Base-by-base conservation (phyloP, 2,888 invertebrate genomes). In the Melieria picta region DNA sequence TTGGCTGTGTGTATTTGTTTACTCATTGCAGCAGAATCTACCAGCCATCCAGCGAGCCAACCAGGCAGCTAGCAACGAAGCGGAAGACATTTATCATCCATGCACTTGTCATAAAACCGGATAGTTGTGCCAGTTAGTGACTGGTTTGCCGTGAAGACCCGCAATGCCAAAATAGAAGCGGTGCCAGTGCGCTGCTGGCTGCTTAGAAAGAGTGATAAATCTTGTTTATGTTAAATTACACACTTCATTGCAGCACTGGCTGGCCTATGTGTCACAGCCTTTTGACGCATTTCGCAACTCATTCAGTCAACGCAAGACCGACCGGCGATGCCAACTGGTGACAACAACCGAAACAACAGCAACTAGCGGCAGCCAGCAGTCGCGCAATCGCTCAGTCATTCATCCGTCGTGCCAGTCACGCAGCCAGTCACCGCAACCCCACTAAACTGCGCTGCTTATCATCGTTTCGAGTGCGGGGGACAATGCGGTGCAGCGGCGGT, bases 191-290 rank as follows among this genome's bases (percentile, higher is more conserved):
- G 30, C 30, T 30, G 30, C 30, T 30, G 30, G 30, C 30, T 30
- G 30, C 30, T 30, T 30, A 30, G 30, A 30, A 67, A 52, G 16
- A 10, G 67, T 45, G 62, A 69, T 69, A 69, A 69, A 69, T 69
- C 69, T 63, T 56, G 56, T 63, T 67, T n/a, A 69, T 69, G 62
- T 69, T 56, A 56, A 69, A 69, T 69, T 76, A 74, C 50, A 74
- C 72, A 76, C 76, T 76, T 75, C 75, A 73, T 74, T 75, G 75
- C 74, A 75, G 74, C 75, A 77, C 77, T 77, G 74, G 30, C 73
- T 74, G 75, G 77, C 75, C 77, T 76, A 74, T 69, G 72, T 75
- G 75, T 75, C 77, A 72, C 48, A 72, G 45, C 50, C 47, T 67
- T 72, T 74, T 70, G 65, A 42, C 42, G 10, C 50, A 61, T 11